Base-by-base conservation (phyloP, 2,113 vertebrate species). In the Hystrix cristata region DNA sequence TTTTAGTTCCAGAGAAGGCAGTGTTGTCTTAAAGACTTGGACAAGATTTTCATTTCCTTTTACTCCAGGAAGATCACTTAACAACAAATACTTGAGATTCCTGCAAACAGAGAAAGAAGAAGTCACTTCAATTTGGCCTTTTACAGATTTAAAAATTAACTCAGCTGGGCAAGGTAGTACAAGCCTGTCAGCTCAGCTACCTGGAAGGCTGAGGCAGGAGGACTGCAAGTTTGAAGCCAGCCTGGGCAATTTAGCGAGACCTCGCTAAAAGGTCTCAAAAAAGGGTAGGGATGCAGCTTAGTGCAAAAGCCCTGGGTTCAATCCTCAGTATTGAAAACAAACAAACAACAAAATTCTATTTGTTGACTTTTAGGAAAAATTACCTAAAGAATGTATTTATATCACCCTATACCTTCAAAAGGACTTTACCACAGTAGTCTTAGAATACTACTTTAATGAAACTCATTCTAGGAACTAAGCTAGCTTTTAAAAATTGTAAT, bases 61-160 rank as follows among this genome's bases (percentile, higher is more conserved):
- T 96, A 99, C 83, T 83, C 99, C 99, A 21, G 99, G 99, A 65
- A 99, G 99, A 95, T 99, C 99, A 38, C 99, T 99, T 98, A 99
- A 99, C 92, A 99, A 99, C 98, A 99, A 99, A 97, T 98, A 98
- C 95, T 99, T 98, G 97, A 99, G 98, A 72, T 99, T 99, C 98
- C 99, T 99, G 85, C 12, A 98, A 97, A 98, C 34, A 86, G 67
- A 98, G 34, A 84, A 60, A 96, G 82, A 82, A 96, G 84, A 57
- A 93, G 34, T 83, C 83, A 95, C 38, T 93, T 81, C 31, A 90
- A 59, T 86, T 81, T 94, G 43, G 53, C 51, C 21, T 89, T 76
- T 94, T 53, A 93, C 2, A 95, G 21, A 65, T 86, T 95, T 95
- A 92, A 96, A 92, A 84, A 60, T 80, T 60, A 91, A 85, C 11